Base-by-base conservation (phyloP, 2,888 invertebrate species). In the Tachystola acroxantha region DNA sequence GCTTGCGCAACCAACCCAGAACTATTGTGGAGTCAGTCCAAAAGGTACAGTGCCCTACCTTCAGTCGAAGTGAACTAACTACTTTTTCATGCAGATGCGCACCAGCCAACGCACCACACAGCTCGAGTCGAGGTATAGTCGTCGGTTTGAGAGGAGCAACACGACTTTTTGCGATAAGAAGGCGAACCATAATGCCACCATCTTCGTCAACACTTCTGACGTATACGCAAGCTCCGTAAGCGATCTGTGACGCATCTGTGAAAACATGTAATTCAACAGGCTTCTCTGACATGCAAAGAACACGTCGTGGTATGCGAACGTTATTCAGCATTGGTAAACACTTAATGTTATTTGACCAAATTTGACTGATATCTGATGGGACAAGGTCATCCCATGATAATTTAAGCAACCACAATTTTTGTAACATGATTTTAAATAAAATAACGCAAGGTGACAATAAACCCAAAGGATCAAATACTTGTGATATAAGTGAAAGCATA, bases 21-120 rank as follows among this genome's bases (percentile, higher is more conserved):
- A 58, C 55, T 2, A 57, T 49, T 0, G 48, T 54, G 2, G 55
- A 58, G 28, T 60, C 61, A 0, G 52, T 51, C 58, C 62, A 63
- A 13, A 53, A 55, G 3, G 24, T 27, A 3, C 10, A 25, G 2
- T 24, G 33, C 3, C 4, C 27, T 7, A 56, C 7, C 0, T 46
- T 25, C 2, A 34, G 5, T 13, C 52, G 36, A 2, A 60, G 41
- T 2, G 55, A 44, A 0, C 10, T 10, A 0, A 34, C 27, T 4
- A 34, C 45, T 34, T 61, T 59, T 13, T 53, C 39, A 33, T 42
- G 53, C 0, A 59, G 28, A n/a, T 50, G 50, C 24, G 47, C 43
- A 55, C n/a, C n/a, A n/a, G n/a, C n/a, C n/a, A n/a, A n/a, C n/a
- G n/a, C n/a, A n/a, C n/a, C n/a, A n/a, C n/a, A n/a, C n/a, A n/a